Base-by-base conservation (phyloP, 2,113 vertebrate genomes). In the Axis porcinus region DNA sequence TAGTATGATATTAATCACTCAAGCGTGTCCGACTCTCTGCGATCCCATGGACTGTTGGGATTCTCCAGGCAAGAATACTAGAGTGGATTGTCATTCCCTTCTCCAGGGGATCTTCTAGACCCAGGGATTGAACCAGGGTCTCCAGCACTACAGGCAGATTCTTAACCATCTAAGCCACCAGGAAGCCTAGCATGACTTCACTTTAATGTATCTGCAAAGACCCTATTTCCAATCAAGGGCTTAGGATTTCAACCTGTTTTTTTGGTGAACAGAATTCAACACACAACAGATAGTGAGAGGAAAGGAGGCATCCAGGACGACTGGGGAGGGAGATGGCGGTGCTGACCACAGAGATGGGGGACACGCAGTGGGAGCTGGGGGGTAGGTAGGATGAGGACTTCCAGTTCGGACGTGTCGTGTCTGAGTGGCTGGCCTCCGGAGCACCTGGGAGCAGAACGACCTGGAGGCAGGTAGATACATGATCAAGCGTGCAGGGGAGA, bases 401-500 rank as follows among this genome's bases (percentile, higher is more conserved):
- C 57, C 58, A 30, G 11, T 54, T 13, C 1, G 11, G 78, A 36
- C 2, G 0, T 8, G 54, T 8, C 3, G 15, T 10, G 27, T 83
- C 79, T 58, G 87, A 25, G 70, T 10, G 3, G 45, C 4, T 14
- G 43, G 58, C 21, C 47, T 50, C 15, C 1, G 30, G 23, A 13
- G 13, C 54, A 33, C 11, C 74, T 1, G 4, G 57, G 30, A 78
- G 45, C 9, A 36, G 36, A 94, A 9, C 13, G 28, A 13, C 74
- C 27, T 8, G 76, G 33, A 58, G n/a, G 76, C 33, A 50, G 76
- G 21, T 55, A 23, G 62, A 55, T 5, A 7, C 2, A 0, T 1
- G 43, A 86, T 25, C 13, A 1, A 2, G 52, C 0, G 30, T 5
- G 27, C 23, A 27, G 67, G 17, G 43, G n/a, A 79, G 14, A 30